These are phyloP conservation scores for Saccostrea glomerata DNA, from an alignment of 1,140 invertebrate genomes.

Conservation along the genomic window DNA sequence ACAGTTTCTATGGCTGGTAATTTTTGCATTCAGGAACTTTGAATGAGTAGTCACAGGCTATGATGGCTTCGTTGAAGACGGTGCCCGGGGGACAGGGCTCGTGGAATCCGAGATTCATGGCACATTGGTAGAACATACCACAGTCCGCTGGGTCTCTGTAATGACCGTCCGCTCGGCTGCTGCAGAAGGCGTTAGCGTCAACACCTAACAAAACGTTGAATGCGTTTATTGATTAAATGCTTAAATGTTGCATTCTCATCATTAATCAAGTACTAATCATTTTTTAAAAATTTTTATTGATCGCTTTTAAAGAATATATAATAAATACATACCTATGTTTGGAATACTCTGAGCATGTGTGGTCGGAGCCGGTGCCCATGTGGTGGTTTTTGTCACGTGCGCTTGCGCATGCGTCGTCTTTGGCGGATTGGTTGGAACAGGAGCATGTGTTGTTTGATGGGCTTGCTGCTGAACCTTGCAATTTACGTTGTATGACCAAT, in stretches of 20 bases:
- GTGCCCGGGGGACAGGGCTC: constrained; percentile 50
- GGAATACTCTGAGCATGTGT: neutral
- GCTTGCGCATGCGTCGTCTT: constrained; percentile 5
- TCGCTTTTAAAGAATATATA: too few relatives aligned
- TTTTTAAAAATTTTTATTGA: too few relatives aligned
- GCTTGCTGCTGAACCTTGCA: constrained; percentile 42
- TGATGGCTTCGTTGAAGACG: constrained; percentile 48
- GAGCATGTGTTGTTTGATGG: constrained; percentile 20
- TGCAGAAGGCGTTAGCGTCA: constrained; percentile 43
- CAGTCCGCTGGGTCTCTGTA: constrained; percentile 53
- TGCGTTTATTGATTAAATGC: neutral
- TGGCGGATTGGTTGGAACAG: constrained; percentile 16
- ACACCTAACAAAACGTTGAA: neutral
- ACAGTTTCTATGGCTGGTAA: neutral
- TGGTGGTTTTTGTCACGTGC: neutral
- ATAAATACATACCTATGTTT: neutral
- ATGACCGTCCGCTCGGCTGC: constrained; percentile 44
- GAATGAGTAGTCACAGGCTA: constrained; percentile 53
- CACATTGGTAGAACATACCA: constrained; percentile 54
- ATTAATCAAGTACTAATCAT: too few relatives aligned
- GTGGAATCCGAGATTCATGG: constrained; percentile 46
- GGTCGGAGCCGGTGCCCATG: neutral
- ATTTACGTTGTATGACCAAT: constrained; percentile 63
- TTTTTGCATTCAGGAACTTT: constrained; percentile 50
- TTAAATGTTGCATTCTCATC: neutral